Evolutionary conservation across 2,888 invertebrate species (phyloP).

Genomic region (Eupithecia dodoneata): DNA sequence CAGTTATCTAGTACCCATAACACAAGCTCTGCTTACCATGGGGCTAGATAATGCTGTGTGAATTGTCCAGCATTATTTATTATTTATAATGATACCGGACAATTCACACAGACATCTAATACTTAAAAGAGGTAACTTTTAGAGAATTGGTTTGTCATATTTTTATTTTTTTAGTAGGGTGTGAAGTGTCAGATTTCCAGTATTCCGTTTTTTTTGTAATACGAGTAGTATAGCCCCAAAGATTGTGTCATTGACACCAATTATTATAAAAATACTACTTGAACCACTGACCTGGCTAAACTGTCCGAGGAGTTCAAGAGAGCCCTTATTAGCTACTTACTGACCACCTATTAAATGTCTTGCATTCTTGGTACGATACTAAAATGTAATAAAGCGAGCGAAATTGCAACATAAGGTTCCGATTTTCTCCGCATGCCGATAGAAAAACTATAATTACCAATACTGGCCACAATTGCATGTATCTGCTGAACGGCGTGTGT

Average conservation of each 20-base stretch:
- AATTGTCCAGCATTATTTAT: no score
- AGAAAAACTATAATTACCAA: conserved; percentile 30
- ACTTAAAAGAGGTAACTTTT: no score
- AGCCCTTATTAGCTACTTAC: background rate
- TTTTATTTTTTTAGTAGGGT: no score
- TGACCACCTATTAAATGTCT: background rate
- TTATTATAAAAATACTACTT: background rate
- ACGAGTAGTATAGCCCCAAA: background rate
- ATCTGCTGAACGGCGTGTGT: conserved; percentile 23
- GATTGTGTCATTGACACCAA: background rate
- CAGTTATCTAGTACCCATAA: no score
- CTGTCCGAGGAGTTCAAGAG: background rate
- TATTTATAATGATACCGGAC: no score
- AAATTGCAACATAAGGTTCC: conserved; percentile 16
- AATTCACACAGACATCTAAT: no score
- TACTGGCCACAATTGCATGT: conserved; percentile 25
- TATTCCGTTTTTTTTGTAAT: no score
- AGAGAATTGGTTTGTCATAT: no score
- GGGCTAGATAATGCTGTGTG: no score
- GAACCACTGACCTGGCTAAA: background rate
- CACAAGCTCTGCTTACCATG: no score
- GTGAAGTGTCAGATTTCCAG: no score
- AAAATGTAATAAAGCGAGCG: background rate
- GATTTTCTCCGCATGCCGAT: conserved; percentile 23
- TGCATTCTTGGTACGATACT: background rate